Percentiles rank a stretch among this genome's conserved stretches.
Conservation (phyloP, 53 echinoderm and acorn worm species). For the Mesocentrotus franciscanus region DNA sequence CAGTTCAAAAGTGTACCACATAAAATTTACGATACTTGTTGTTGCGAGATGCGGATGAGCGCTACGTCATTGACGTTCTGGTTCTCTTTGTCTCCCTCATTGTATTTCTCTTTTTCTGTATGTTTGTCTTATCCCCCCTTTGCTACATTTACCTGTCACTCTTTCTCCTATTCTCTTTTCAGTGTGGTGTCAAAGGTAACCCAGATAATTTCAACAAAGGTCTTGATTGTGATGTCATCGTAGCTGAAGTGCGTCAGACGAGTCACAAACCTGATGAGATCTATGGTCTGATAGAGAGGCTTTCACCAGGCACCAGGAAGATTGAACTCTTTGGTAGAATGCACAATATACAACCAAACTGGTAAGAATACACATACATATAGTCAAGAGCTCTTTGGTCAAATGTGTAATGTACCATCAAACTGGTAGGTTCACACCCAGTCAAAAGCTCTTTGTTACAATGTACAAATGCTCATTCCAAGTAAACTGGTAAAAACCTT, state of each 20-base stretch:
- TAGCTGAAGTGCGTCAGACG: constrained; percentile 96
- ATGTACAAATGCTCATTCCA: too few species aligned
- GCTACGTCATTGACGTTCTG: too few species aligned
- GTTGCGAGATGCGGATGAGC: too few species aligned
- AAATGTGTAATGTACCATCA: not conserved
- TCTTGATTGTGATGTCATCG: constrained; percentile 98
- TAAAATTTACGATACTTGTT: too few species aligned
- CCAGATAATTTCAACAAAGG: constrained; percentile 94
- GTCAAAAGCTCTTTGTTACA: too few species aligned
- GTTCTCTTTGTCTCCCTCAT: too few species aligned
- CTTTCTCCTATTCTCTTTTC: not conserved
- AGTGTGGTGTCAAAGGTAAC: constrained; percentile 96
- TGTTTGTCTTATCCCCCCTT: too few species aligned
- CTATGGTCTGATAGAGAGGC: constrained; percentile 95
- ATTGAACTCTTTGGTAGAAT: constrained; percentile 97
- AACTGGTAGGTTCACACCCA: too few species aligned
- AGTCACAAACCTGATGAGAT: constrained; percentile 99
- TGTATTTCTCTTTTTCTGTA: too few species aligned
- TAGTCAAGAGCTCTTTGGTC: too few species aligned
- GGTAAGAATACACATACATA: constrained; percentile 69
- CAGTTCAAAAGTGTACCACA: too few species aligned
- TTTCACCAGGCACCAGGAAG: constrained; percentile 95
- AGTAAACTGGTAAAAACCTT: too few species aligned
- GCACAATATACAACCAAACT: constrained; percentile 99
- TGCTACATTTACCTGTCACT: not conserved